Evolutionary conservation across 2,797 vertebrate species (phyloP).

Genomic region (Enteromius viviparus): DNA sequence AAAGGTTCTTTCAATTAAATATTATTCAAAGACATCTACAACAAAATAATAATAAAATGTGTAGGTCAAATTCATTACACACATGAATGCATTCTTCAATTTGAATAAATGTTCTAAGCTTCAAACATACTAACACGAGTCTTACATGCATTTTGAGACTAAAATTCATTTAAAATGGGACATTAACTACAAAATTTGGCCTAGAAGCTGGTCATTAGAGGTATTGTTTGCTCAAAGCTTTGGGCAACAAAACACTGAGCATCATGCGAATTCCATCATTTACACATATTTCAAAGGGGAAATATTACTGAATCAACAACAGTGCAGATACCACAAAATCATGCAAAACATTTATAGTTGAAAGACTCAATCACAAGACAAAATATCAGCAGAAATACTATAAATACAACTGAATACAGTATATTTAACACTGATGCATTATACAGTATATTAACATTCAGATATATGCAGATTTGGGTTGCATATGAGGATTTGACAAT

Average conservation of each 20-base stretch:
- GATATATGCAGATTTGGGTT: neutral
- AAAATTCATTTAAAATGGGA: neutral
- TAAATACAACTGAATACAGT: neutral
- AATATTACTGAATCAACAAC: neutral
- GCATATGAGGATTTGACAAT: constrained; percentile 11
- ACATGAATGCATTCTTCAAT: constrained; percentile 3
- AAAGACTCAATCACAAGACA: constrained; percentile 1
- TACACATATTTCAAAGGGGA: neutral
- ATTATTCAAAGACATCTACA: neutral
- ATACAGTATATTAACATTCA: neutral
- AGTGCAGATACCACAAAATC: constrained; percentile 3
- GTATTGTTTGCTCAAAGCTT: neutral
- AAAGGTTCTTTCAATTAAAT: neutral
- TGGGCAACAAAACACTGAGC: neutral
- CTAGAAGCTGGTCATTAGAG: neutral
- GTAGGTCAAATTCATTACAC: constrained; percentile 15
- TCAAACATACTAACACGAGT: neutral
- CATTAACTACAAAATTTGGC: neutral
- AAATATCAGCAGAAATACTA: neutral
- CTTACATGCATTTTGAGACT: neutral
- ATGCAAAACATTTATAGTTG: constrained; percentile 27
- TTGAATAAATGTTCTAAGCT: neutral
- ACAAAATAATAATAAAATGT: constrained; percentile 18
- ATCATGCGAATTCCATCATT: neutral
- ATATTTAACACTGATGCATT: constrained; percentile 16